phyloP scores from a whole-genome alignment of 2,797 vertebrate genomes.

The Leontopithecus rosalia region DNA sequence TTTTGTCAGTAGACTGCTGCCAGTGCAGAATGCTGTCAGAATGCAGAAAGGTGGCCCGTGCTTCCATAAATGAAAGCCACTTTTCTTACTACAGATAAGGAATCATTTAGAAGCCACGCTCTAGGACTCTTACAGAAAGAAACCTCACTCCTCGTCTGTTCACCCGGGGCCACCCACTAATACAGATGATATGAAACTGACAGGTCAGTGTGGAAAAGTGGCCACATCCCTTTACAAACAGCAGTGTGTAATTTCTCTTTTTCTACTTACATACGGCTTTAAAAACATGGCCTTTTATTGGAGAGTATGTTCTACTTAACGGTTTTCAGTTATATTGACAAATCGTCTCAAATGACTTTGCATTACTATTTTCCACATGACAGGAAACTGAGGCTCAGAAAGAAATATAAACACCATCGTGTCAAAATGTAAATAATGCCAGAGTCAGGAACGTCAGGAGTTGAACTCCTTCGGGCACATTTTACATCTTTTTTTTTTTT shows the following conservation, averaged over 20 bases:
- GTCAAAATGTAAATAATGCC: not conserved
- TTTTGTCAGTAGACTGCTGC: not conserved
- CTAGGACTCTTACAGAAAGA: not conserved
- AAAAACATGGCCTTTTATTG: not conserved
- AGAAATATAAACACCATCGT: not conserved
- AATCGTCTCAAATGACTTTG: not conserved
- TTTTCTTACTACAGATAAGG: not conserved
- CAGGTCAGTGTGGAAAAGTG: not conserved
- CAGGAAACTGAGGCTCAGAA: not conserved
- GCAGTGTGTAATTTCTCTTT: not conserved
- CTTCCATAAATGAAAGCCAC: not conserved
- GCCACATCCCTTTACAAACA: not conserved
- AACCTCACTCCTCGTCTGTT: not conserved
- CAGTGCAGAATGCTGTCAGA: not conserved
- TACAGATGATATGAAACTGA: not conserved
- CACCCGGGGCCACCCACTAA: too few species aligned
- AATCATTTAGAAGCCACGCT: not conserved
- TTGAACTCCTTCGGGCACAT: not conserved
- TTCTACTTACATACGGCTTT: not conserved
- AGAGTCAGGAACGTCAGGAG: not conserved
- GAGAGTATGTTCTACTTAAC: not conserved
- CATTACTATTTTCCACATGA: not conserved
- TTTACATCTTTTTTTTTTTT: not conserved
- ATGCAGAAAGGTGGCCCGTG: too few species aligned
- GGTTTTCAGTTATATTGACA: not conserved